Evolutionary conservation across 2,113 vertebrate genomes (phyloP), one percentile per base, ranked within the genome.

Genomic region (Varanus salvator): DNA sequence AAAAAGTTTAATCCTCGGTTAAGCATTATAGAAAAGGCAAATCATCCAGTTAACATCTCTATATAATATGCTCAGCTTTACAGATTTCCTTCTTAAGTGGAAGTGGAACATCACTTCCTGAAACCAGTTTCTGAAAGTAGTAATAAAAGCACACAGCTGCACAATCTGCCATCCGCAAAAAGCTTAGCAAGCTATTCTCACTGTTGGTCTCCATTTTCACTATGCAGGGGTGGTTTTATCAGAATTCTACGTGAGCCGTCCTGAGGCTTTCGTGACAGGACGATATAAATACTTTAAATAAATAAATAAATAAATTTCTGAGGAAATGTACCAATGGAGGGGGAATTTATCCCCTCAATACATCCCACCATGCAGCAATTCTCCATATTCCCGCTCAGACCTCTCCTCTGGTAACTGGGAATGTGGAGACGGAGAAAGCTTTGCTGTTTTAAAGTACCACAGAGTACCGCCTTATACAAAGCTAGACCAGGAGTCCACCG

Each of bases 121-220:
- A 82, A 77, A 76, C 29, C 60, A 69, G 38, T 0, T 17, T 80
- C 86, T 34, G 19, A 68, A 84, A 77, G 71, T 31, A 52, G 29
- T 54, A 84, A 34, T 27, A 66, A 76, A 66, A 66, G 57, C 71
- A 89, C 52, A 44, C 27, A 75, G 57, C 34, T 17, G 34, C 17
- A 89, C n/a, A 60, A 82, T 44, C 80, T 69, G 57, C 19, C 31
- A 34, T 34, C 68, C 50, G 54, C 87, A 83, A 89, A 74, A 64
- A 89, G 69, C 80, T 83, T 69, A 89, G 34, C 29, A 7, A 48
- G 52, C 2, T 31, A n/a, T 83, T 60, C 64, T 69, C 27, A 64
- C 21, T 57, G 57, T 57, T 17, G 64, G 29, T n/a, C 3, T 14
- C 80, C 77, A 31, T 69, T 19, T 83, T 54, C 34, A 48, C 52